These are phyloP conservation scores for Zeus faber DNA, from an alignment of 2,113 vertebrate species.

Conservation along the genomic window DNA sequence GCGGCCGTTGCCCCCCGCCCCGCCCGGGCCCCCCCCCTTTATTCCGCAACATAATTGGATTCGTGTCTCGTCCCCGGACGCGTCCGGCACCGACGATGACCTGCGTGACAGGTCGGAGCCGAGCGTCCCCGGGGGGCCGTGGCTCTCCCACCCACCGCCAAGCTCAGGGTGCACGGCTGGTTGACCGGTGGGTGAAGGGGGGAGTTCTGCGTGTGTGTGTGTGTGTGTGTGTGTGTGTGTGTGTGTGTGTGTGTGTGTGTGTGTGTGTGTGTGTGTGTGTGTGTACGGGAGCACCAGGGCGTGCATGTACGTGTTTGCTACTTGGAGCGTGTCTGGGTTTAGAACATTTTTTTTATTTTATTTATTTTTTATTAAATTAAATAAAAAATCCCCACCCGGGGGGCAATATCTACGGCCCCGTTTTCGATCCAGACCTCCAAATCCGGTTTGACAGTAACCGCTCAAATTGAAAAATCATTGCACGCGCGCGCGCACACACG, in stretches of 20 bases:
- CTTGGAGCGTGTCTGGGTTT: too few species aligned
- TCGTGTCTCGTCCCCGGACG: constrained; percentile 37
- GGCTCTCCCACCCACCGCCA: too few species aligned
- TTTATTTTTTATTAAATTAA: too few species aligned
- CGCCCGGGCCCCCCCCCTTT: too few species aligned
- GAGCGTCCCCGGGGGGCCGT: too few species aligned
- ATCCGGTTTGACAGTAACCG: constrained; percentile 23
- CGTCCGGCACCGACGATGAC: constrained; percentile 26
- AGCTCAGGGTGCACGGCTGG: too few species aligned
- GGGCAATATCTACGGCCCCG: too few species aligned
- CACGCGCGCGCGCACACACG: background rate
- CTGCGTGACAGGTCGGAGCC: constrained; percentile 28
- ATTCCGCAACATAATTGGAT: constrained; percentile 42
- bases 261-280: background rate
- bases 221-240: background rate
- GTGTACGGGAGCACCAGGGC: background rate
- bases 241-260: constrained; percentile 5
- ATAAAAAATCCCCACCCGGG: too few species aligned
- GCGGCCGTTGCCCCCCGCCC: constrained; percentile 32
- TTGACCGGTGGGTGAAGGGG: background rate
- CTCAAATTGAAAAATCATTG: constrained; percentile 2
- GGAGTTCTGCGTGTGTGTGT: constrained; percentile 1
- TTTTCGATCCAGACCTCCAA: constrained; percentile 28
- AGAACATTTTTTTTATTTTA: too few species aligned
- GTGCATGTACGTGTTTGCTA: constrained; percentile 3